Conservation (phyloP, 2,797 vertebrate genomes). For the Pseudochirops cupreus region DNA sequence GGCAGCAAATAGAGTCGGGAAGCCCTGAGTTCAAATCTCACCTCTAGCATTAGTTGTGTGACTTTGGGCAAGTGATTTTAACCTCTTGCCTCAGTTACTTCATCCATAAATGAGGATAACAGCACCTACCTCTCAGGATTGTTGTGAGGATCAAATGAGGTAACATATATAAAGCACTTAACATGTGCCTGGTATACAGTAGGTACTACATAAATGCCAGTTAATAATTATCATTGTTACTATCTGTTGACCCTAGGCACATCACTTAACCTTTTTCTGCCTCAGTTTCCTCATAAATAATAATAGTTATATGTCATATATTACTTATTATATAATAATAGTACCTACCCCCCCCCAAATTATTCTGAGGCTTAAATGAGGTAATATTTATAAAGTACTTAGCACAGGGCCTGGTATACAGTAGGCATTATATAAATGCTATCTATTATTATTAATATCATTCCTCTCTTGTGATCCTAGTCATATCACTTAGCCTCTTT, state of each 20-base stretch:
- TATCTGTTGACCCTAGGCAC: background rate
- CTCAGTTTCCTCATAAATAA: background rate
- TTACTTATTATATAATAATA: background rate
- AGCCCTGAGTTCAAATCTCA: background rate
- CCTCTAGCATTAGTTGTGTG: background rate
- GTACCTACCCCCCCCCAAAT: background rate
- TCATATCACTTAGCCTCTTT: no score
- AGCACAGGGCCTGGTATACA: no score
- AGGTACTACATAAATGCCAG: background rate
- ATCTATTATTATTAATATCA: no score
- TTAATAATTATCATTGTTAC: no score
- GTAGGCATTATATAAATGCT: no score
- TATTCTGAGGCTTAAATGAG: background rate
- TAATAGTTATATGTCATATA: background rate
- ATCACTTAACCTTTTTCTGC: background rate
- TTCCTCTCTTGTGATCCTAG: no score
- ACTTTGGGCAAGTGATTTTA: no score
- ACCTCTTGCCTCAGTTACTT: no score
- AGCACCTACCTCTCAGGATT: background rate
- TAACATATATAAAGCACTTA: background rate
- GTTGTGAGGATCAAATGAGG: background rate
- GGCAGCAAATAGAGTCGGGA: background rate
- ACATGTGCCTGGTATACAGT: background rate
- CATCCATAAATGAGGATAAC: no score
- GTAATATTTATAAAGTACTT: background rate